Evolutionary conservation across 2,113 vertebrate genomes (phyloP).

Genomic region (Marmota monax): DNA sequence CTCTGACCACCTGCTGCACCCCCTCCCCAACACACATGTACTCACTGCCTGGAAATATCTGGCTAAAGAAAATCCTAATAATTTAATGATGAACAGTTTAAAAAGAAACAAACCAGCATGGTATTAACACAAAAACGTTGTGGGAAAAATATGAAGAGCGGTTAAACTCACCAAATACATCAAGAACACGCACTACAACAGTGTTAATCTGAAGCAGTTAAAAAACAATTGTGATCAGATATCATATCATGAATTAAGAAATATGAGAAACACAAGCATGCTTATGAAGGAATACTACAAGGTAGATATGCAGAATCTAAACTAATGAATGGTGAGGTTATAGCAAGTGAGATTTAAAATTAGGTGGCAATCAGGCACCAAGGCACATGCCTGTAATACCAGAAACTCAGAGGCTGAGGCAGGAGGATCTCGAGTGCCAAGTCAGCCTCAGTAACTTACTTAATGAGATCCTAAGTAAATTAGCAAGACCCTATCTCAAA

Average conservation of each 20-base stretch:
- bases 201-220: neutral
- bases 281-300: neutral
- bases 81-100: neutral
- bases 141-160: neutral
- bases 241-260: neutral
- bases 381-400: too few species aligned
- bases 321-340: neutral
- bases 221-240: neutral
- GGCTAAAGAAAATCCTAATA: neutral
- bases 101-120: neutral
- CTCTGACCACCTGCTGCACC: neutral
- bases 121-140: neutral
- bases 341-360: neutral
- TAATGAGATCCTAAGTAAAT: too few species aligned
- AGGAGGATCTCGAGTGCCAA: too few species aligned
- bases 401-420: too few species aligned
- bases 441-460: too few species aligned
- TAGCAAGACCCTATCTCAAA: too few species aligned
- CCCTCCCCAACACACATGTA: neutral
- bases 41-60: neutral
- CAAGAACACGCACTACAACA: conserved; percentile 13
- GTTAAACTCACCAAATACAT: neutral
- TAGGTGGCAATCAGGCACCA: neutral
- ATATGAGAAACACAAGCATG: neutral
- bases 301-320: neutral